phyloP scores from a whole-genome alignment of 2,797 vertebrate genomes.

The Oreonectes daqikongensis region DNA sequence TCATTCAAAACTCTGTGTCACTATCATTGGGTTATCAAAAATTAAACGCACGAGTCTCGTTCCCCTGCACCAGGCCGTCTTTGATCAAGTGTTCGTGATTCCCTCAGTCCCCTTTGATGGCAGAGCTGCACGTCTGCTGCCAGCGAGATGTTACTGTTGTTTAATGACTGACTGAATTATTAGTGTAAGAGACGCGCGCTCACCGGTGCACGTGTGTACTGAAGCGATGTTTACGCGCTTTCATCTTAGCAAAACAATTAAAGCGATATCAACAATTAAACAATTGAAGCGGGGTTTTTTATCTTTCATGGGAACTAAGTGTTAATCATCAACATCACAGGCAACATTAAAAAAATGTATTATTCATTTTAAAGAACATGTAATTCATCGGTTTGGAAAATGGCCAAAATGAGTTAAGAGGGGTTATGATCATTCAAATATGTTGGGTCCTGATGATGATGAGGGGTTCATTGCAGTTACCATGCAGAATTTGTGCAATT shows the following conservation, averaged over 20 bases:
- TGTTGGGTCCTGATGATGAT: no score
- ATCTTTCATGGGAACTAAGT: no score
- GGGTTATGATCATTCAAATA: neutral
- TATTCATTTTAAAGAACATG: no score
- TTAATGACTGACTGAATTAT: slow-evolving; percentile 45
- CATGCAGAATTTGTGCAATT: neutral
- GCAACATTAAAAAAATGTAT: no score
- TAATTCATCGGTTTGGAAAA: no score
- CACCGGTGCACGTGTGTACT: slow-evolving; percentile 22
- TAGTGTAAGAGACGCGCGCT: neutral
- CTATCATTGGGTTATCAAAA: slow-evolving; percentile 45
- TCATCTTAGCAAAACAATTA: slow-evolving; percentile 33
- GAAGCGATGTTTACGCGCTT: slow-evolving; percentile 30
- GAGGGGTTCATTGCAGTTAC: neutral
- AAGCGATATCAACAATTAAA: neutral
- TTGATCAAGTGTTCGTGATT: slow-evolving; percentile 50
- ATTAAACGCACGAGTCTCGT: slow-evolving; percentile 29
- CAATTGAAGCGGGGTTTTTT: no score
- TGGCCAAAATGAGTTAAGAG: no score
- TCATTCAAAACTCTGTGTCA: slow-evolving; percentile 47
- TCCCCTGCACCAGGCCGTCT: slow-evolving; percentile 21
- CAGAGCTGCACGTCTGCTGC: slow-evolving; percentile 3
- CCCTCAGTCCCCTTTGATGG: slow-evolving; percentile 32
- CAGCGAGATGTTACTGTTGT: slow-evolving; percentile 23
- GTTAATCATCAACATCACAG: no score